Conservation (phyloP, 2,888 invertebrate genomes). For the Agrotis segetum region DNA sequence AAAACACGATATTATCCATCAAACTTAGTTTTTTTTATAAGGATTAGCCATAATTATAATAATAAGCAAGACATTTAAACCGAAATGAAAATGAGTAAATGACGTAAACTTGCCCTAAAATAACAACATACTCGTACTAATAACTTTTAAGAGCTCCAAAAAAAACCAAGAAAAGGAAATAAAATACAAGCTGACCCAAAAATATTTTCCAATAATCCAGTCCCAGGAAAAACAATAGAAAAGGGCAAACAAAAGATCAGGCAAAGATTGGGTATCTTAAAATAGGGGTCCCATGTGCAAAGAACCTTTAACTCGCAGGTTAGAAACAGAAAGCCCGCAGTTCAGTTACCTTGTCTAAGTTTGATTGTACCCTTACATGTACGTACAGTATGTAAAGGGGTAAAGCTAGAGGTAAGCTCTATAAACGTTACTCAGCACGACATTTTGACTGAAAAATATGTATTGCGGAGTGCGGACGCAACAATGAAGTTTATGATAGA, state of each 20-base stretch:
- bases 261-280: conserved; percentile 44
- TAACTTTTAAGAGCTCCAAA: not conserved
- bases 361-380: conserved; percentile 16
- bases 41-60: no score
- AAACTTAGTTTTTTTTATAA: no score
- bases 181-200: not conserved
- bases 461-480: no score
- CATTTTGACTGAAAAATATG: no score
- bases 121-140: no score
- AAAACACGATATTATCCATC: no score
- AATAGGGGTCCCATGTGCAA: conserved; percentile 31
- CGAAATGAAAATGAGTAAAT: no score
- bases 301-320: conserved; percentile 16
- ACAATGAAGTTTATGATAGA: not conserved
- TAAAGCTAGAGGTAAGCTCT: not conserved
- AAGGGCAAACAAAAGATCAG: conserved; percentile 29
- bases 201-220: not conserved
- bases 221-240: conserved; percentile 17
- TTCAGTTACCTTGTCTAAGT: conserved; percentile 36
- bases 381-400: not conserved
- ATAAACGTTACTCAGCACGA: not conserved
- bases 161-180: not conserved
- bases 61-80: no score
- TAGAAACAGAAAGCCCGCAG: conserved; percentile 4
- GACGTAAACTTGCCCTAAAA: no score